phyloP scores from a whole-genome alignment of 2,113 vertebrate species.

The Trinectes maculatus region DNA sequence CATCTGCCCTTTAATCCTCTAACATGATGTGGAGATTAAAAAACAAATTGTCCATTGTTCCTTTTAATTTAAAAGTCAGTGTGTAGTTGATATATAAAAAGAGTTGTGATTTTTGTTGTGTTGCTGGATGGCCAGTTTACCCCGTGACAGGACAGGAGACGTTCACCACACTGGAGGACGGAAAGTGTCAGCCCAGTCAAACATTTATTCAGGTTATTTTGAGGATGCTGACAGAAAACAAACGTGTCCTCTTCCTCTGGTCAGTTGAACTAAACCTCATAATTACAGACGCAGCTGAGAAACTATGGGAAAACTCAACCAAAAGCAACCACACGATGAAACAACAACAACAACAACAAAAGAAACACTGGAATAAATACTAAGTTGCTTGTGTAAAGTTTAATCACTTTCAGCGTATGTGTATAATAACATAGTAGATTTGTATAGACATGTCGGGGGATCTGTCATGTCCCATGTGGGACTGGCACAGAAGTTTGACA shows the following conservation, averaged over 20 bases:
- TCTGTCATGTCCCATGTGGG: conserved; percentile 4
- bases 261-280: conserved; percentile 59
- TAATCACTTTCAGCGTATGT: conserved; percentile 5
- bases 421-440: not conserved
- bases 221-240: conserved; percentile 51
- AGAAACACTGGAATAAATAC: conserved; percentile 10
- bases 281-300: conserved; percentile 55
- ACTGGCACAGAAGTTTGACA: conserved; percentile 28
- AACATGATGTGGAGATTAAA: not conserved
- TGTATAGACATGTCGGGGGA: conserved; percentile 7
- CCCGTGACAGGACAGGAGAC: conserved; percentile 29
- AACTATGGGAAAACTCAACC: conserved; percentile 29
- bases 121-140: not conserved
- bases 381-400: conserved; percentile 17
- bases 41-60: not conserved
- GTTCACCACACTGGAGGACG: conserved; percentile 5
- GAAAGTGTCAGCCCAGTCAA: conserved; percentile 54
- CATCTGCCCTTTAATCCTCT: not conserved
- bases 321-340: conserved; percentile 15
- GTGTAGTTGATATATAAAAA: not conserved
- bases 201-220: conserved; percentile 56
- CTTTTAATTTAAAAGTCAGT: not conserved
- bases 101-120: conserved; percentile 19
- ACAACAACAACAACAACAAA: conserved; percentile 24
- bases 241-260: conserved; percentile 64